Conservation (phyloP, 2,797 vertebrate species). For the Pristis pectinata region DNA sequence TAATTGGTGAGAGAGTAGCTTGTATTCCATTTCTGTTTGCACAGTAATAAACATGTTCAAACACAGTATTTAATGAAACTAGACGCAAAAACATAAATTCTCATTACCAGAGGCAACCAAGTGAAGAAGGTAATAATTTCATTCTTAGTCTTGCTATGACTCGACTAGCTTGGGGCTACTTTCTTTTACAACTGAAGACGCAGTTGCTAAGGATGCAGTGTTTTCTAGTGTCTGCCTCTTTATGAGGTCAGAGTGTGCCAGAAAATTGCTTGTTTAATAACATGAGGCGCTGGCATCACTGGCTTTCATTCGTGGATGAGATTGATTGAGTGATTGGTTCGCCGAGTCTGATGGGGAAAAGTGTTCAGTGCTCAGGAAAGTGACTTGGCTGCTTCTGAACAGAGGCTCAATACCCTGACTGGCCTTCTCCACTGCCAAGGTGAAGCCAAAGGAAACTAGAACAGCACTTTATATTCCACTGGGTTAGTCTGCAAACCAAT, state of each 20-base stretch:
- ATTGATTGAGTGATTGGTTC: neutral
- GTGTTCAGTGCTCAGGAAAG: neutral
- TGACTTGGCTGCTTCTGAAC: neutral
- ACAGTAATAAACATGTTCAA: constrained; percentile 27
- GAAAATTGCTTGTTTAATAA: constrained; percentile 41
- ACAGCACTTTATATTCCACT: too few species aligned
- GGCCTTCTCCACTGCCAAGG: too few species aligned
- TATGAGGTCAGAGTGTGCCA: neutral
- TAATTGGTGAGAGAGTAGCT: neutral
- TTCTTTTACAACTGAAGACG: neutral
- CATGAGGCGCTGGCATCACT: neutral
- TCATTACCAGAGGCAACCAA: constrained; percentile 33
- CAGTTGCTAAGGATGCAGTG: neutral
- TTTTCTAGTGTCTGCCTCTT: neutral
- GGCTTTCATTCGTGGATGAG: neutral
- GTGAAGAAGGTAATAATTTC: constrained; percentile 29
- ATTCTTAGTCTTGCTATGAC: neutral
- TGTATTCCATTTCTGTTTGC: neutral
- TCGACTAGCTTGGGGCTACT: neutral
- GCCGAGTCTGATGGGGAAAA: neutral
- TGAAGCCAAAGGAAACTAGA: too few species aligned
- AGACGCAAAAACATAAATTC: constrained; percentile 33
- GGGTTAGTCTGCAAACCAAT: too few species aligned
- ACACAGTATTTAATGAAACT: constrained; percentile 31
- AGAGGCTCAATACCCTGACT: neutral